Evolutionary conservation across 2,888 invertebrate species (phyloP).

Genomic region (Cactoblastis cactorum): DNA sequence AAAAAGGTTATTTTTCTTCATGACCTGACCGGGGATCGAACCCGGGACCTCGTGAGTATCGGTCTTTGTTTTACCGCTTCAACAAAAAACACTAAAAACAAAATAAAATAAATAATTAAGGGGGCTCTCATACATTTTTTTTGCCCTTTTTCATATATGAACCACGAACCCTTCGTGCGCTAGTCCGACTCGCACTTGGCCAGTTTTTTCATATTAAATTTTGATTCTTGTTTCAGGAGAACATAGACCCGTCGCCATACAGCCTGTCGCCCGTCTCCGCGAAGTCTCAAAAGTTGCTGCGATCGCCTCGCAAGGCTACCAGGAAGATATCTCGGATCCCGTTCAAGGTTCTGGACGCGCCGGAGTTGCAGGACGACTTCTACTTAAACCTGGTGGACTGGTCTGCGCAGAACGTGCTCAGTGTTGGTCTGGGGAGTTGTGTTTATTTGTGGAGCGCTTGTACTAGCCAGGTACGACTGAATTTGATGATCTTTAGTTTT

Average conservation of each 20-base stretch:
- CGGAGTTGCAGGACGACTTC: slow-evolving; percentile 99
- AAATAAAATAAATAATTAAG: too few relatives aligned
- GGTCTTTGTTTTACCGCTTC: too few relatives aligned
- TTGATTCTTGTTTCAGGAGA: slow-evolving; percentile 80
- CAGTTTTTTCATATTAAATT: slow-evolving; percentile 1
- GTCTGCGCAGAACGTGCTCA: slow-evolving; percentile 99
- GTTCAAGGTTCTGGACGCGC: slow-evolving; percentile 97
- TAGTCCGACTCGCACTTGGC: too few relatives aligned
- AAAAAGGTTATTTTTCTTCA: too few relatives aligned
- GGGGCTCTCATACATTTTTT: too few relatives aligned
- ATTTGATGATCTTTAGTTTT: not conserved
- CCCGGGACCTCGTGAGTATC: too few relatives aligned
- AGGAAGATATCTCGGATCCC: slow-evolving; percentile 99
- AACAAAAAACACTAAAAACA: too few relatives aligned
- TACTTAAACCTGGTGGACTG: slow-evolving; percentile 99
- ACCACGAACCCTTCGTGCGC: too few relatives aligned
- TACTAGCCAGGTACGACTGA: slow-evolving; percentile 97
- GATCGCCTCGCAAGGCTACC: slow-evolving; percentile 98
- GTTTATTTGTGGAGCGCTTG: slow-evolving; percentile 99
- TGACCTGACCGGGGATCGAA: too few relatives aligned
- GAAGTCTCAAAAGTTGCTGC: slow-evolving; percentile 94
- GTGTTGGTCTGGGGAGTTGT: slow-evolving; percentile 97
- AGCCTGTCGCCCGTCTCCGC: slow-evolving; percentile 97
- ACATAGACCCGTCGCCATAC: slow-evolving; percentile 92
- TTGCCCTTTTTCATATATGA: too few relatives aligned